These are phyloP conservation scores for Tiliqua scincoides DNA, from an alignment of 2,113 vertebrate genomes.

Conservation along the genomic window DNA sequence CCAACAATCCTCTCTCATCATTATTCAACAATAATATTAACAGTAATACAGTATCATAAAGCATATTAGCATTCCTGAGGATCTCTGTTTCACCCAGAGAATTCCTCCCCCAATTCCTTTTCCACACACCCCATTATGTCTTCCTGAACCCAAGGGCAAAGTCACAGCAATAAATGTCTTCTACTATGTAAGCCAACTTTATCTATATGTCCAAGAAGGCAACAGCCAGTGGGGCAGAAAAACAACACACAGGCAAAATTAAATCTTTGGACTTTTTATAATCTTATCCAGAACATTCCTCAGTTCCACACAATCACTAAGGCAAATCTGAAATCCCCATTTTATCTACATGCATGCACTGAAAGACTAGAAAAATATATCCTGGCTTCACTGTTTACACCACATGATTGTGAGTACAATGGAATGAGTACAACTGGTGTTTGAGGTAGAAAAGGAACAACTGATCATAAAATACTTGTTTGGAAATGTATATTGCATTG, in stretches of 20 bases:
- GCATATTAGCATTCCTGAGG: no score
- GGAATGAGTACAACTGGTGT: not conserved
- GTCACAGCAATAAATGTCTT: not conserved
- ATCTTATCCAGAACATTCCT: not conserved
- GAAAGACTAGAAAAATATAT: not conserved
- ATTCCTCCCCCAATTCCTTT: not conserved
- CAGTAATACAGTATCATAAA: no score
- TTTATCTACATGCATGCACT: not conserved
- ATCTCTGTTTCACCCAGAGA: not conserved
- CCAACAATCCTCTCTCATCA: not conserved
- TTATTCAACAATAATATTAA: not conserved
- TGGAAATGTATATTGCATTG: not conserved
- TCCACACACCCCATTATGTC: not conserved
- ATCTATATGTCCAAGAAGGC: not conserved
- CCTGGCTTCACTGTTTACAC: not conserved
- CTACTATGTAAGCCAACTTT: not conserved
- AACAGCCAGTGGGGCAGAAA: not conserved
- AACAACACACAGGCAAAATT: not conserved
- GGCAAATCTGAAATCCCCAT: not conserved
- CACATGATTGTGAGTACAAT: not conserved
- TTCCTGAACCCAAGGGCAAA: not conserved
- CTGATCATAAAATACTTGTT: not conserved
- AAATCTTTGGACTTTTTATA: not conserved
- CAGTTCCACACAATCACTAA: not conserved
- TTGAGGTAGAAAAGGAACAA: not conserved